Evolutionary conservation across 2,113 vertebrate genomes (phyloP), one percentile per base, ranked within the genome.

Genomic region (Ammodytes marinus): DNA sequence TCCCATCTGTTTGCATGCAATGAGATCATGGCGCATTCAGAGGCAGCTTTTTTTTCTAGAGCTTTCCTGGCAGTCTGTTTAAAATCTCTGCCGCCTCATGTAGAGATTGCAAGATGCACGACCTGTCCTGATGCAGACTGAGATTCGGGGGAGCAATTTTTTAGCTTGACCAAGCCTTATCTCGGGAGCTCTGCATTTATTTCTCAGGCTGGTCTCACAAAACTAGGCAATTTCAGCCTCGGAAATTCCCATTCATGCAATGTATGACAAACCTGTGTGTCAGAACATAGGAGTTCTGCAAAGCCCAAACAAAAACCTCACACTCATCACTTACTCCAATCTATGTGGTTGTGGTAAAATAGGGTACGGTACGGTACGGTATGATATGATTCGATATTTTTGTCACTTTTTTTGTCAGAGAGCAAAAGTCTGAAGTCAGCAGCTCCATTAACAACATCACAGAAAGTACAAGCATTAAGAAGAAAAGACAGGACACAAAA

Each of bases 1-100:
- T 74, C 81, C 69, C 68, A 78, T 88, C 71, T 82, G 61, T 63
- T 77, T 40, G 54, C n/a, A 35, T 85, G 67, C 57, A 64, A 10
- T 85, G 76, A 84, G 77, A 82, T 75, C 84, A 83, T 65, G 52
- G 27, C 74, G 69, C 42, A 17, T 47, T 54, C 46, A 19, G 61
- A 77, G 57, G 27, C 27, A 27, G 27, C 27, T 27, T 27, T 35
- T 49, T 81, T 65, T 85, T 52, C 77, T 14, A 9, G 63, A 46
- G 45, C 74, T 71, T 77, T 85, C 71, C 77, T 67, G 70, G 69
- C 85, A 87, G 75, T 85, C 43, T 80, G 76, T 85, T 77, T 84
- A 60, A 39, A 67, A 1, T 53, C 67, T 70, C 59, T 74, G 80
- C 81, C 71, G 78, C 77, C 77, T 83, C 77, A 71, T 58, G 82